Base-by-base conservation (phyloP, 2,797 vertebrate genomes). In the Thamnophis elegans region DNA sequence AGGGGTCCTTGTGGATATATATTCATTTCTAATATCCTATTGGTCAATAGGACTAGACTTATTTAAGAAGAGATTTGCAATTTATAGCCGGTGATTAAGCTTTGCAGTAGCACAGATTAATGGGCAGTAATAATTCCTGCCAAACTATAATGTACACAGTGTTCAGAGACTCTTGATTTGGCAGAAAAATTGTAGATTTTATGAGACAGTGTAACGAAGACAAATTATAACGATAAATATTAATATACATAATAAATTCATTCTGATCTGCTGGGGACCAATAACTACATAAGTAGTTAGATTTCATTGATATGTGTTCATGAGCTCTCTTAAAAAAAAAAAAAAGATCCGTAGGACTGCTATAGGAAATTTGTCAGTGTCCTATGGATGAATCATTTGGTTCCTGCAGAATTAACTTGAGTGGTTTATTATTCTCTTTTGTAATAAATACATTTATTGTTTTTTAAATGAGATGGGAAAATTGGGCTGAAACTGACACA, bases 21-120 rank as follows among this genome's bases (percentile, higher is more conserved):
- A 0, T 51, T 6, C 14, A 86, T 65, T 56, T 91, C 59, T 87
- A 36, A 85, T 4, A 7, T 0, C 0, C 25, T 87, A 32, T 65
- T 36, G 86, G 18, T 47, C 55, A 87, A 51, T 65, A 86, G 28
- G 85, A 47, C 62, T 85, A 42, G 28, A 18, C 36, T 90, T 94
- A 73, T 92, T n/a, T 88, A 90, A 26, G 89, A 89, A 93, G 55
- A 94, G 26, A 93, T 3, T 55, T 93, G 53, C 88, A 65, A 65
- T 51, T 89, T 47, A 8, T 93, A 87, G 58, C 36, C 78, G 85
- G 22, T 11, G 85, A 56, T 22, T 32, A 89, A 0, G 0, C 28
- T 68, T 91, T 89, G 13, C 54, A 47, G 8, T 58, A 87, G 32
- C 85, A 90, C 47, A 88, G 62, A 82, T 26, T 0, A 36, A 28